Percentiles rank a stretch among this genome's conserved stretches.
These are phyloP conservation scores for Eulemur albifrons DNA, from an alignment of 2,797 vertebrate genomes.

Conservation along the genomic window DNA sequence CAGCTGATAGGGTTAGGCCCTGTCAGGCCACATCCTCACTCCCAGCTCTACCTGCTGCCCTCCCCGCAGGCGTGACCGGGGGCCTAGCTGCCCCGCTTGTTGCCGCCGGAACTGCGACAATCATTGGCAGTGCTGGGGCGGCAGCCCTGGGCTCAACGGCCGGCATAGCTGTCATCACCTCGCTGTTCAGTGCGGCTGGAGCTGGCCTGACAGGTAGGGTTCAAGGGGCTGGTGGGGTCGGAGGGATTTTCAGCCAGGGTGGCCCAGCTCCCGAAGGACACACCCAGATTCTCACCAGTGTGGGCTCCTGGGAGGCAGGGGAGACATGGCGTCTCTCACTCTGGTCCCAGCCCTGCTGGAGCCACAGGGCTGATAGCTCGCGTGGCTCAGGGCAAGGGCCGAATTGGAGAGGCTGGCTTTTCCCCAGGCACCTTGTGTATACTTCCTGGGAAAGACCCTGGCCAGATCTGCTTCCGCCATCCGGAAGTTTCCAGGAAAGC, in stretches of 20 bases:
- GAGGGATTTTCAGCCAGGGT: not conserved
- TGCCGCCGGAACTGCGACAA: constrained; percentile 91
- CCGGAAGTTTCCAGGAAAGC: not conserved
- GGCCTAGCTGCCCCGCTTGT: constrained; percentile 95
- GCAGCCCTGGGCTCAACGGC: constrained; percentile 92
- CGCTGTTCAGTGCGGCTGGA: constrained; percentile 96
- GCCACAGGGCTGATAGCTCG: not conserved
- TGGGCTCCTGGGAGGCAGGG: not conserved
- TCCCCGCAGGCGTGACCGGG: constrained; percentile 92
- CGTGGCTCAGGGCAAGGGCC: rapidly evolving
- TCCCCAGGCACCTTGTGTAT: rapidly evolving
- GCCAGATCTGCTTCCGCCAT: not conserved
- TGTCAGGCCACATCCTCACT: not conserved
- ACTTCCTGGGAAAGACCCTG: not conserved
- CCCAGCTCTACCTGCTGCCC: not conserved
- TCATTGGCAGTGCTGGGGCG: constrained; percentile 95
- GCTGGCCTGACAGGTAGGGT: constrained; percentile 94
- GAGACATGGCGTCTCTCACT: rapidly evolving
- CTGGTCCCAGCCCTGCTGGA: not conserved
- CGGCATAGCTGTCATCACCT: constrained; percentile 96
- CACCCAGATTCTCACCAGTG: not conserved
- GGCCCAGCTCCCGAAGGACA: not conserved
- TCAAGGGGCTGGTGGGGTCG: rapidly evolving
- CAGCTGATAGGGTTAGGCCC: not conserved
- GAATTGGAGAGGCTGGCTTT: not conserved